Percentiles rank a stretch among this genome's conserved stretches.
phyloP scores from a whole-genome alignment of 2,797 vertebrate genomes.

The Ficedula albicollis region DNA sequence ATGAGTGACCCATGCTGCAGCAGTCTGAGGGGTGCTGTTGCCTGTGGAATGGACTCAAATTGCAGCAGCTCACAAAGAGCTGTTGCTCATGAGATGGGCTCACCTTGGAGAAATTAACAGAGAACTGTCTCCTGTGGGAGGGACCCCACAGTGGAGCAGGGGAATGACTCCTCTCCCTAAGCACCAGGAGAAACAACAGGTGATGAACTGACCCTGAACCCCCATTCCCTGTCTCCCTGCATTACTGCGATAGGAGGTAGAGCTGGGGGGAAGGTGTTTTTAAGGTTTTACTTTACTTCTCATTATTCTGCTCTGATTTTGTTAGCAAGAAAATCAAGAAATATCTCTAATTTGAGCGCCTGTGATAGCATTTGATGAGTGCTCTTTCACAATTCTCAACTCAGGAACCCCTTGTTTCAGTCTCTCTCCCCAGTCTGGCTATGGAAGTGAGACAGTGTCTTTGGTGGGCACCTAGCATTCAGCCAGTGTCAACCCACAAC shows the following conservation, averaged over 20 bases:
- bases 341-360: neutral
- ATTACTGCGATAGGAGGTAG: neutral
- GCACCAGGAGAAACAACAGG: neutral
- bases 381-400: neutral
- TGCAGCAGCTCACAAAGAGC: neutral
- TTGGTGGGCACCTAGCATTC: neutral
- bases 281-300: neutral
- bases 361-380: neutral
- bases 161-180: neutral
- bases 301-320: neutral
- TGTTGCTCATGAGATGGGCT: neutral
- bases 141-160: neutral
- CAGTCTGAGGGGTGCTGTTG: neutral
- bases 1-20: neutral
- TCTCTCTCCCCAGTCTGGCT: neutral
- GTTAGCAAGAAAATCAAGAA: neutral
- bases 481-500: neutral
- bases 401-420: neutral
- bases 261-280: neutral
- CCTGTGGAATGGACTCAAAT: neutral
- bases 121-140: neutral
- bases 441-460: neutral
- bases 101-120: rapidly evolving
- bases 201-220: neutral
- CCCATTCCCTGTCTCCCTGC: neutral